Percentiles rank a stretch among this genome's conserved stretches.
These are phyloP conservation scores for Lipotes vexillifer DNA, from an alignment of 2,113 vertebrate genomes.

Conservation along the genomic window DNA sequence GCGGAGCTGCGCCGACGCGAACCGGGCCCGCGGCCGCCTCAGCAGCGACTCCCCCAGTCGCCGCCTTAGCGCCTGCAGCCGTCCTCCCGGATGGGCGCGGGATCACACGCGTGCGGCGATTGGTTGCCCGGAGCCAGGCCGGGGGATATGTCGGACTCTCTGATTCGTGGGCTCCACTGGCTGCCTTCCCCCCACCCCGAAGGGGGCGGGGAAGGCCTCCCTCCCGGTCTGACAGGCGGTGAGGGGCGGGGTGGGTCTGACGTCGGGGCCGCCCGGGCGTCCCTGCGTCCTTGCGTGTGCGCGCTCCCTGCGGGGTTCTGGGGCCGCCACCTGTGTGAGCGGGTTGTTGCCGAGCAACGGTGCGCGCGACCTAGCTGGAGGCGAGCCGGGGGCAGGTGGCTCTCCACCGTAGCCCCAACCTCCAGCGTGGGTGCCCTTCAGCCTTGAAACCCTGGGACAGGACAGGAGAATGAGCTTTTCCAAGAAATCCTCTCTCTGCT, in stretches of 20 bases:
- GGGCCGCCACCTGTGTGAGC: background rate
- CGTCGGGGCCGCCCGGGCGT: background rate
- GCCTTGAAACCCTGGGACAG: background rate
- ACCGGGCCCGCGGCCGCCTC: slow-evolving; percentile 7
- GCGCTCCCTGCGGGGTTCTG: background rate
- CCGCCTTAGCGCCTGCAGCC: slow-evolving; percentile 15
- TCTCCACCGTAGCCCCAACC: no score
- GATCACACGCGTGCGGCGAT: slow-evolving; percentile 71
- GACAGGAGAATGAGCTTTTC: background rate
- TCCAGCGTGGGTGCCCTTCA: background rate
- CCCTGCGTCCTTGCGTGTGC: background rate
- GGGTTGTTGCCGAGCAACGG: background rate
- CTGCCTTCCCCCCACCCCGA: background rate
- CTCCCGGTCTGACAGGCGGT: accelerated
- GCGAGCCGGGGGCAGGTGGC: no score
- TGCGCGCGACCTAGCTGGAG: background rate
- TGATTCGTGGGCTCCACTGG: slow-evolving; percentile 49
- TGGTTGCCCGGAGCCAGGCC: slow-evolving; percentile 54
- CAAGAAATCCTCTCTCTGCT: background rate
- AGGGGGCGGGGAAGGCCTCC: accelerated
- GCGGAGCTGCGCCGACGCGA: background rate
- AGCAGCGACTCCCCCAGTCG: slow-evolving; percentile 45
- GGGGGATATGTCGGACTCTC: slow-evolving; percentile 65
- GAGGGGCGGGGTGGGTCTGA: background rate
- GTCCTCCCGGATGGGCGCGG: slow-evolving; percentile 61